Evolutionary conservation across 2,888 invertebrate species (phyloP), one percentile per base, ranked within the genome.

Genomic region (Luperina nickerlii): DNA sequence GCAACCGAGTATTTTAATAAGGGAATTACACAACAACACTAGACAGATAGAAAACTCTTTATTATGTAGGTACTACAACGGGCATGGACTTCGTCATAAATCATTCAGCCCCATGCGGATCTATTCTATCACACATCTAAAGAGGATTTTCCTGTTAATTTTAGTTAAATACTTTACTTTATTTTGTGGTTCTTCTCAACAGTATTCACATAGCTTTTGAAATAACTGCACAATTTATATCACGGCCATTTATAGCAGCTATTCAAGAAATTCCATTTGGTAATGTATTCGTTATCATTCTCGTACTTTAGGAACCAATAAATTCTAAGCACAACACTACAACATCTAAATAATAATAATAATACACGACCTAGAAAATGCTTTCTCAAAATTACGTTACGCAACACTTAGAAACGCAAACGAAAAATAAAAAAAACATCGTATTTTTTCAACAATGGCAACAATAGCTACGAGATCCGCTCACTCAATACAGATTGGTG

Each of bases 401-500:
- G 48, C 63, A 81, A 81, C 54, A 74, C 74, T 71, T 70, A 54
- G 67, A 72, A 78, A 74, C 45, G 18, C 63, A 76, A 84, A 74
- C 57, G 45, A 57, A 69, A 66, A 78, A 83, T 45, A 76, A 74
- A 84, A 78, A 76, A 75, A 78, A 68, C 70, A 67, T 73, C 54
- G 75, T 76, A 38, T 76, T 68, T 86, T 85, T 86, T 81, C 20
- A 68, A 86, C 84, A 85, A 83, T 69, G 75, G 74, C 78, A 81
- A 88, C 89, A 87, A 87, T 86, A 83, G 83, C 79, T 69, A 78
- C 78, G 86, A 88, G 88, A 90, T 87, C 79, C 82, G 81, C 88
- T 86, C 83, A 88, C 89, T 91, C 89, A 89, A 90, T 91, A 87
- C 90, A 87, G 90, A 91, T 92, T 90, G 91, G 89, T 88, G 84